These are phyloP conservation scores for Trinectes maculatus DNA, from an alignment of 2,113 vertebrate genomes.

Conservation along the genomic window DNA sequence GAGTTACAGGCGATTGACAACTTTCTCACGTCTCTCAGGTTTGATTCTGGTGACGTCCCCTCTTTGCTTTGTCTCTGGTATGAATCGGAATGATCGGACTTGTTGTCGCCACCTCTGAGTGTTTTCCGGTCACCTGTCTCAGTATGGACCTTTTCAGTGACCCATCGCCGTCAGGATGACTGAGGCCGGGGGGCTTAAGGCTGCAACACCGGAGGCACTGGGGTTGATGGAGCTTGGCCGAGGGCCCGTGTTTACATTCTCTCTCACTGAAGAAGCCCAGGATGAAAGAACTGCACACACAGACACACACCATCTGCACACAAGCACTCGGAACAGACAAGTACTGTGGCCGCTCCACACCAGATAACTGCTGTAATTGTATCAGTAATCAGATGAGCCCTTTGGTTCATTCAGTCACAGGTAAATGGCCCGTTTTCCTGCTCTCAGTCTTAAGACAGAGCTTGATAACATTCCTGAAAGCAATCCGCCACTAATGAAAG, in stretches of 20 bases:
- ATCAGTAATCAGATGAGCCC: too few species aligned
- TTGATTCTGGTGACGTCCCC: neutral
- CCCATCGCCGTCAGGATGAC: conserved; percentile 48
- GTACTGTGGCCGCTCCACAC: conserved; percentile 12
- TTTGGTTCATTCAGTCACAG: conserved; percentile 19
- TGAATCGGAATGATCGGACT: too few species aligned
- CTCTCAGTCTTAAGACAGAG: conserved; percentile 21
- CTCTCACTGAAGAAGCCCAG: conserved; percentile 89
- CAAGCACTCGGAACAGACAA: conserved; percentile 15
- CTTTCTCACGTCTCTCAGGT: too few species aligned
- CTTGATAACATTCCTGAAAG: conserved; percentile 59
- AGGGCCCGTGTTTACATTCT: conserved; percentile 94
- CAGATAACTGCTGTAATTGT: conserved; percentile 16
- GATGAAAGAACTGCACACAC: conserved; percentile 84
- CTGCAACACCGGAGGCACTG: conserved; percentile 42
- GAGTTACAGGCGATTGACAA: too few species aligned
- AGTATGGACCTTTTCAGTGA: conserved; percentile 18
- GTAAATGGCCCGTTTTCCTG: conserved; percentile 9
- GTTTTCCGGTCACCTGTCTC: conserved; percentile 11
- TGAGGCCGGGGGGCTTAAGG: conserved; percentile 23
- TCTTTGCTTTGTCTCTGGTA: neutral
- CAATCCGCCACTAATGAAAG: conserved; percentile 55
- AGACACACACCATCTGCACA: neutral
- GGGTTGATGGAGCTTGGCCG: conserved; percentile 78
- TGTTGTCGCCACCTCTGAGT: neutral